These are phyloP conservation scores for Scomberomorus guttatus DNA, from an alignment of 2,797 vertebrate genomes.

Conservation along the genomic window DNA sequence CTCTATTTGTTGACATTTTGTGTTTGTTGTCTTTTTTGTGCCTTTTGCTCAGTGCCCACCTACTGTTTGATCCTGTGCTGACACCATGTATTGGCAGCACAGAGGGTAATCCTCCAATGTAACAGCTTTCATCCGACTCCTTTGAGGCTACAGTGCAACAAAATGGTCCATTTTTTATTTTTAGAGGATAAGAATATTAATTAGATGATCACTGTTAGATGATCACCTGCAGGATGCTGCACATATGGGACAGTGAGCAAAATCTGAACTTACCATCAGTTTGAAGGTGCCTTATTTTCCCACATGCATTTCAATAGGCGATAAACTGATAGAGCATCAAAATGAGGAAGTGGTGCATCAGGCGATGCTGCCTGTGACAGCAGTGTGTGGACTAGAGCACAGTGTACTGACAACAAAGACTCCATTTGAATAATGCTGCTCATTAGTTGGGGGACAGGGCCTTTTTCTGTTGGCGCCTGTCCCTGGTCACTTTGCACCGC, in stretches of 20 bases:
- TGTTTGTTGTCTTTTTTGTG: conserved; percentile 67
- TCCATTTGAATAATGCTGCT: conserved; percentile 87
- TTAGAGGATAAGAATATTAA: conserved; percentile 25
- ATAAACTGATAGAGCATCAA: conserved; percentile 64
- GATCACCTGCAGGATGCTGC: conserved; percentile 13
- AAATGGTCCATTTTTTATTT: conserved; percentile 34
- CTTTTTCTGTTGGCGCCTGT: conserved; percentile 80
- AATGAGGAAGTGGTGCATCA: conserved; percentile 64
- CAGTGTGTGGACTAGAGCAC: conserved; percentile 56
- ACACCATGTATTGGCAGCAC: conserved; percentile 67
- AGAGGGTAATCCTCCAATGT: conserved; percentile 64
- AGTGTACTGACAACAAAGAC: conserved; percentile 81
- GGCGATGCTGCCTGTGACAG: conserved; percentile 67
- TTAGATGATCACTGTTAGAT: conserved; percentile 20
- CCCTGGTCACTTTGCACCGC: conserved; percentile 84
- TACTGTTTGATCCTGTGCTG: conserved; percentile 72
- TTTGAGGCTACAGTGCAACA: conserved; percentile 26
- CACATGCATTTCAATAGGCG: conserved; percentile 51
- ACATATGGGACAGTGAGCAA: conserved; percentile 3
- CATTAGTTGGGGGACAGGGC: conserved; percentile 82
- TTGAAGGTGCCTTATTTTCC: conserved; percentile 55
- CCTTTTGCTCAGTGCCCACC: conserved; percentile 70
- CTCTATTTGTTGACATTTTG: conserved; percentile 81
- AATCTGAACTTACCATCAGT: conserved; percentile 29
- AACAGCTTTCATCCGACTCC: conserved; percentile 51